Evolutionary conservation across 2,888 invertebrate genomes (phyloP).

Genomic region (Chrysolina americana): DNA sequence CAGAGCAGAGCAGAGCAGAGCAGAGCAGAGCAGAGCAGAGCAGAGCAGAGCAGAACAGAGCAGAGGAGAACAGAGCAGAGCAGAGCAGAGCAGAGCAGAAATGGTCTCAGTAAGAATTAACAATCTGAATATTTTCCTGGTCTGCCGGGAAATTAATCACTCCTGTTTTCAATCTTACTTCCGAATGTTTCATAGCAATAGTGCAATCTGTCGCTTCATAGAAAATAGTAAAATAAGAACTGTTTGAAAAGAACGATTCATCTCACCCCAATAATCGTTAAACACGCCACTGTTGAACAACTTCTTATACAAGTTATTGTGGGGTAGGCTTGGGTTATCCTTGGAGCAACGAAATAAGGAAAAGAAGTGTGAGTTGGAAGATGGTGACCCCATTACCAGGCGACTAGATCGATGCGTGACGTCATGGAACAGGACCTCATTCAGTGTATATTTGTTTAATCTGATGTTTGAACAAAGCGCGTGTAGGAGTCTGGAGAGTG

Average conservation of each 20-base stretch:
- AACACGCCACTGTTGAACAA: slow-evolving; percentile 43
- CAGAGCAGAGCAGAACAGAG: too few relatives aligned
- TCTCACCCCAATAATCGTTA: not conserved
- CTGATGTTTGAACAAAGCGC: not conserved
- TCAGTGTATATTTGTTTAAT: slow-evolving; percentile 25
- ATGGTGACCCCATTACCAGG: slow-evolving; percentile 62
- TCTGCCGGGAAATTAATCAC: too few relatives aligned
- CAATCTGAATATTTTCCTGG: too few relatives aligned
- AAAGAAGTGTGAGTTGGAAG: slow-evolving; percentile 53
- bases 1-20: too few relatives aligned
- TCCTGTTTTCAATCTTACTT: too few relatives aligned
- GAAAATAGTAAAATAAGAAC: not conserved
- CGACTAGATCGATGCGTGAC: slow-evolving; percentile 63
- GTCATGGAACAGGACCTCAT: slow-evolving; percentile 57
- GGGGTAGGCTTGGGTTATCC: slow-evolving; percentile 59
- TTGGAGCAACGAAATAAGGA: slow-evolving; percentile 51
- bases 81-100: too few relatives aligned
- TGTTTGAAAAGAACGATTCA: not conserved
- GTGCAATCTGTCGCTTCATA: not conserved
- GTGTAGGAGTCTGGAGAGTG: not conserved
- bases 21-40: too few relatives aligned
- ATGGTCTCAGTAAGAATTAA: too few relatives aligned
- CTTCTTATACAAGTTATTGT: slow-evolving; percentile 61
- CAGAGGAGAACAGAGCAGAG: too few relatives aligned
- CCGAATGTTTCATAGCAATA: too few relatives aligned